Conservation (phyloP, 2,888 invertebrate species). For the Lasius platythorax region DNA sequence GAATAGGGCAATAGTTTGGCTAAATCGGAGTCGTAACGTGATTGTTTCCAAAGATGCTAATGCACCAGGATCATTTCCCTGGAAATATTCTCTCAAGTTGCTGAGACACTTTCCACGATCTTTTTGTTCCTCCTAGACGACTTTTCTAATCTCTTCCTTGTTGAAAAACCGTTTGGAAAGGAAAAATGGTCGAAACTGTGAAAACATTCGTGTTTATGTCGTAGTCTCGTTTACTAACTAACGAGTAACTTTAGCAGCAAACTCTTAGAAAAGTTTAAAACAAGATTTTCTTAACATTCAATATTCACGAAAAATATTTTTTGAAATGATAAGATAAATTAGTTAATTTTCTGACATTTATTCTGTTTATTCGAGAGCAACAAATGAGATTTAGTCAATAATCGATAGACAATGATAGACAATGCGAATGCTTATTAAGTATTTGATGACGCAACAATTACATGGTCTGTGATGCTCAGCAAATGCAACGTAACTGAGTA, state of each 20-base stretch:
- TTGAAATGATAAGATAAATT: neutral
- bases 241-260: neutral
- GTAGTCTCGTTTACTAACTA: neutral
- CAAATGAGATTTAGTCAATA: neutral
- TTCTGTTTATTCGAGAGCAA: neutral
- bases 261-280: neutral
- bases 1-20: neutral
- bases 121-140: conserved; percentile 12
- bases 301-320: neutral
- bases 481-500: conserved; percentile 35
- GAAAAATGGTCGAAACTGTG: neutral
- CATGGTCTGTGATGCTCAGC: conserved; percentile 25
- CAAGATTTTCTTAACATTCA: neutral
- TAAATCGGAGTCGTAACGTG: neutral
- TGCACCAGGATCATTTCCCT: neutral
- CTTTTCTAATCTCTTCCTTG: neutral
- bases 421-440: conserved; percentile 25
- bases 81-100: neutral
- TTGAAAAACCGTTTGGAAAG: conserved; percentile 36
- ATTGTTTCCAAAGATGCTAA: conserved; percentile 9
- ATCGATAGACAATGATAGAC: neutral
- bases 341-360: neutral
- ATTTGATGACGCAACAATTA: conserved; percentile 45
- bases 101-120: neutral
- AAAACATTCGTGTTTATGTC: neutral